Conservation (phyloP, 2,888 invertebrate genomes). For the Spodoptera exigua region DNA sequence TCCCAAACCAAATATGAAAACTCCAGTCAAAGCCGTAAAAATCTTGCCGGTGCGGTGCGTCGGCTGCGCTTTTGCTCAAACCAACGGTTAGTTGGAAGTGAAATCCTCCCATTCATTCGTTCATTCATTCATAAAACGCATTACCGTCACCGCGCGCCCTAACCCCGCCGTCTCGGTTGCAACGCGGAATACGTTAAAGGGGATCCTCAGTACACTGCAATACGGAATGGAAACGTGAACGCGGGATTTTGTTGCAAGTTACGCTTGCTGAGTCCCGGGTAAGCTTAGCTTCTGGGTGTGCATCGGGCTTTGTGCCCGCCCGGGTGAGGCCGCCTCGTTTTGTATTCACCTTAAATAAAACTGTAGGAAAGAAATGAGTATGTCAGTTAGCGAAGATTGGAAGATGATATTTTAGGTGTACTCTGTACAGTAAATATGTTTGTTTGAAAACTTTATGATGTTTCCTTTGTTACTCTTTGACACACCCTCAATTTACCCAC, state of each 20-base stretch:
- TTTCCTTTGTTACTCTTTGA: slow-evolving; percentile 21
- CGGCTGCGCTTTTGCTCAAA: slow-evolving; percentile 74
- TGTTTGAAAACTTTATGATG: slow-evolving; percentile 9
- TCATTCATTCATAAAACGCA: slow-evolving; percentile 86
- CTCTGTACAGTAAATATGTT: slow-evolving; percentile 8
- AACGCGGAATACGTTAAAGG: slow-evolving; percentile 78
- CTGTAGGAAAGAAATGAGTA: slow-evolving; percentile 68
- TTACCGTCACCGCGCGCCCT: slow-evolving; percentile 74
- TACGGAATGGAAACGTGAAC: slow-evolving; percentile 78
- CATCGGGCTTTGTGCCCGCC: slow-evolving; percentile 72
- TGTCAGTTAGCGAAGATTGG: slow-evolving; percentile 57
- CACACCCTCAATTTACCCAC: neutral
- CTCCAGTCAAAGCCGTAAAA: slow-evolving; percentile 49
- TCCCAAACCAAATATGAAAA: slow-evolving; percentile 48
- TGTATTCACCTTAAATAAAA: slow-evolving; percentile 77
- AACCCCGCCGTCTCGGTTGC: slow-evolving; percentile 67
- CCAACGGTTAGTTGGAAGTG: slow-evolving; percentile 80
- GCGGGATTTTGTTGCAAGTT: slow-evolving; percentile 81
- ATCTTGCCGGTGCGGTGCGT: slow-evolving; percentile 50
- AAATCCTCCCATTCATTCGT: slow-evolving; percentile 83
- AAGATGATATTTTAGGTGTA: slow-evolving; percentile 37
- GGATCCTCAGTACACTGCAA: slow-evolving; percentile 75
- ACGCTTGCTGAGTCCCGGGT: slow-evolving; percentile 73
- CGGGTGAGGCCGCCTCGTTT: slow-evolving; percentile 68
- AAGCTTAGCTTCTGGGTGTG: slow-evolving; percentile 73